phyloP scores from a whole-genome alignment of 2,113 vertebrate genomes.

The Sturnus vulgaris region DNA sequence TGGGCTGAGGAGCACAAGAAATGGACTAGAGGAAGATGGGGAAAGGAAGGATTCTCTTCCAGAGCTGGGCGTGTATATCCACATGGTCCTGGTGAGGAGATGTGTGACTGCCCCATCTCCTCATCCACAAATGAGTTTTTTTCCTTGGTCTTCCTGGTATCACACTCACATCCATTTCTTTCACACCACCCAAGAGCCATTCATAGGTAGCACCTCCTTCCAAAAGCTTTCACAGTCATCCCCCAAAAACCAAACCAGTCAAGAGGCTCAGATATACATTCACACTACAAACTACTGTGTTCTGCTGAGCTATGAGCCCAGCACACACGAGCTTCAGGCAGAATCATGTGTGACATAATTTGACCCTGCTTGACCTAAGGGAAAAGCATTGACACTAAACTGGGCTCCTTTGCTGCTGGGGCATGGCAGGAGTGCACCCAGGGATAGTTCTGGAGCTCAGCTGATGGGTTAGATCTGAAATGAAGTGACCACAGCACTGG shows the following conservation, averaged over 20 bases:
- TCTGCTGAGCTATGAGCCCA: neutral
- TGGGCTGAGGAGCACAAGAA: neutral
- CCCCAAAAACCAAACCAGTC: neutral
- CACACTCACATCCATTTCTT: neutral
- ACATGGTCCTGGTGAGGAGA: neutral
- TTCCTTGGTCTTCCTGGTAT: neutral
- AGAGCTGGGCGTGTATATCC: neutral
- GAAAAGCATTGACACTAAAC: neutral
- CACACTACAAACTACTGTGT: neutral
- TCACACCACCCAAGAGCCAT: neutral
- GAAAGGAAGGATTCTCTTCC: neutral
- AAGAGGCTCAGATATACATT: neutral
- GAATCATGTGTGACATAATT: neutral
- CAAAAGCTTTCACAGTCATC: neutral
- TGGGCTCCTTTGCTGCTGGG: neutral
- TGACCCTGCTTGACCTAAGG: neutral
- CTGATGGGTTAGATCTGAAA: neutral
- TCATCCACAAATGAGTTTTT: neutral
- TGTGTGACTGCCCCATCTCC: neutral
- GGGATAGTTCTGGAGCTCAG: neutral
- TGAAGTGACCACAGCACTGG: neutral
- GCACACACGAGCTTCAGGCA: neutral
- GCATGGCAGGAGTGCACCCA: neutral
- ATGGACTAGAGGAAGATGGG: neutral
- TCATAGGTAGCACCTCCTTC: neutral